phyloP scores from a whole-genome alignment of 1,140 invertebrate species.

The Aphelenchoides besseyi region DNA sequence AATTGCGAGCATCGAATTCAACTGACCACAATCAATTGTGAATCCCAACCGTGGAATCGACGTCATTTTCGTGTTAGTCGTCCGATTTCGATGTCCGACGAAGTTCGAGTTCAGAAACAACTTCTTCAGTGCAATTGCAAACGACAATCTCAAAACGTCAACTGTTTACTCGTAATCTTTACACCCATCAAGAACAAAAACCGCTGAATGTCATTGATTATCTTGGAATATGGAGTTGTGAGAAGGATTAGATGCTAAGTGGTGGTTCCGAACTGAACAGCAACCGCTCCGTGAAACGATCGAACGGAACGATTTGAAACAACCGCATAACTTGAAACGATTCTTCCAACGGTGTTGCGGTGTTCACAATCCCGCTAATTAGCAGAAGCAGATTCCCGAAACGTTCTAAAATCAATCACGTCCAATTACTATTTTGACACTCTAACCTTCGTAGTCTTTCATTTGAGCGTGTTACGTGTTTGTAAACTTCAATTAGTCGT shows the following conservation, averaged over 20 bases:
- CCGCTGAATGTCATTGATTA: too few relatives aligned
- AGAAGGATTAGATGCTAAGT: background rate
- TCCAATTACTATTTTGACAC: too few relatives aligned
- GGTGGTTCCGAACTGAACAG: constrained; percentile 8
- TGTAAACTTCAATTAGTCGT: constrained; percentile 5
- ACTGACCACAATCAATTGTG: too few relatives aligned
- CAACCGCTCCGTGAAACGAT: constrained; percentile 14
- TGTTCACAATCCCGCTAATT: constrained; percentile 23
- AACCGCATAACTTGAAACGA: constrained; percentile 30
- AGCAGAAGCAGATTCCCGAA: constrained; percentile 28
- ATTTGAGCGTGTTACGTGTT: background rate
- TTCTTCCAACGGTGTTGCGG: constrained; percentile 22
- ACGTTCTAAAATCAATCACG: constrained; percentile 30
- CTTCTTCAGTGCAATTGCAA: too few relatives aligned
- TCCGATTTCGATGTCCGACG: too few relatives aligned
- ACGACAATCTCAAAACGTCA: too few relatives aligned
- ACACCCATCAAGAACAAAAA: too few relatives aligned
- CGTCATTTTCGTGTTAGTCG: too few relatives aligned
- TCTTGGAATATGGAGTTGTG: background rate
- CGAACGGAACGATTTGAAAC: constrained; percentile 31
- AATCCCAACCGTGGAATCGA: too few relatives aligned
- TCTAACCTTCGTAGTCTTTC: constrained; percentile 19
- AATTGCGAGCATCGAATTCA: background rate
- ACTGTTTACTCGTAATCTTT: too few relatives aligned
- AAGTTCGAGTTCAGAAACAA: too few relatives aligned